Evolutionary conservation across 2,888 invertebrate species (phyloP).

Genomic region (Tubulanus polymorphus): DNA sequence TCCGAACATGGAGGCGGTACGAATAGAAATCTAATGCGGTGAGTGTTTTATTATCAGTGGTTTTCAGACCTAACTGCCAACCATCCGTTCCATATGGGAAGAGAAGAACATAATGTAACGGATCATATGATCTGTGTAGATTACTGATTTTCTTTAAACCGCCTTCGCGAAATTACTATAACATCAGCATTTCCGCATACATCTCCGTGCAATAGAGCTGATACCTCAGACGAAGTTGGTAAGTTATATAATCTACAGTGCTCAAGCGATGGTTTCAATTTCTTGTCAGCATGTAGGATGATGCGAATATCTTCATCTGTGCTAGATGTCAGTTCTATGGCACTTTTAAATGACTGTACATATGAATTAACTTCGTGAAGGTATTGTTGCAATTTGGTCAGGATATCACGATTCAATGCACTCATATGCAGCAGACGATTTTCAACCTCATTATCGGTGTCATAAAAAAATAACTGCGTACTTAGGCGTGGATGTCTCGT

Average conservation of each 20-base stretch:
- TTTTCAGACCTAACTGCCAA: neutral
- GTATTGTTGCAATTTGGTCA: neutral
- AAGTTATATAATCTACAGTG: neutral
- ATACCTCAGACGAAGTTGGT: neutral
- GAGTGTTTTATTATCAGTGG: neutral
- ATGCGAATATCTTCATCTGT: neutral
- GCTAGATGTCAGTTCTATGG: neutral
- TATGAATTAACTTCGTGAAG: neutral
- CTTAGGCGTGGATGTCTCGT: conserved; percentile 25
- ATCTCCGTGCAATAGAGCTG: neutral
- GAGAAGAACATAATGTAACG: neutral
- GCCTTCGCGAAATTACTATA: neutral
- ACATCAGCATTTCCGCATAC: neutral
- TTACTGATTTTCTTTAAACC: neutral
- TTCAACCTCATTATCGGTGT: neutral
- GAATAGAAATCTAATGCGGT: neutral
- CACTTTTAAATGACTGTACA: neutral
- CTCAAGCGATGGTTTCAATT: neutral
- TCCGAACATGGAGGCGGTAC: neutral
- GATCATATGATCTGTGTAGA: neutral
- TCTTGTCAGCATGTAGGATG: neutral
- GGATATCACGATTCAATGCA: neutral
- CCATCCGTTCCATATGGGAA: neutral
- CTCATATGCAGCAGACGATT: neutral
- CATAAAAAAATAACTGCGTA: conserved; percentile 35